phyloP scores from a whole-genome alignment of 2,113 vertebrate genomes.

The Smithornis capensis region DNA sequence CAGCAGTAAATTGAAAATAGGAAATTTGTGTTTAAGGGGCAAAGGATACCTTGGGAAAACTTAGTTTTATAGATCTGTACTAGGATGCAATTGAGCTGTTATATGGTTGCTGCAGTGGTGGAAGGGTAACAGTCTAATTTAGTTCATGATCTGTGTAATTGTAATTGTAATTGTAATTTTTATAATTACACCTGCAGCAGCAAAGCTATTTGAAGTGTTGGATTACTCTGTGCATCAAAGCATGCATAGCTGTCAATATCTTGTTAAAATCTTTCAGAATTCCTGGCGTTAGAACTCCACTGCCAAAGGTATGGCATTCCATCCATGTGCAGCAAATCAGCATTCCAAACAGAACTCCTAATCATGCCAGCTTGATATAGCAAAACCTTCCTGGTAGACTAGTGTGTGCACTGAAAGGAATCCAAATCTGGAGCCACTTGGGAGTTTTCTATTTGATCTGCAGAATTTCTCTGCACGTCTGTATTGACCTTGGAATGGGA shows the following conservation, averaged over 20 bases:
- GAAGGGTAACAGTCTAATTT: not conserved
- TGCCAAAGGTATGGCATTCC: not conserved
- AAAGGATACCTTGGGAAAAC: not conserved
- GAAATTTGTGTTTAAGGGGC: not conserved
- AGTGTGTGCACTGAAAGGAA: not conserved
- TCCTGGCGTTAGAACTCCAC: not conserved
- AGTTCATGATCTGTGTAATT: not conserved
- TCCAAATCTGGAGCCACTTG: not conserved
- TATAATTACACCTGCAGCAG: not conserved
- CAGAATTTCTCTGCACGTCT: not conserved
- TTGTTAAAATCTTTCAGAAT: not conserved
- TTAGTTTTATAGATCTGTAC: not conserved
- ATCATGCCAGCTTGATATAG: rapidly evolving
- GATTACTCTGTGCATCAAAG: not conserved
- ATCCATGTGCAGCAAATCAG: not conserved
- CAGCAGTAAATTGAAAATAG: not conserved
- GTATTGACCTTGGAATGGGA: rapidly evolving
- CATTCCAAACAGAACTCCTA: not conserved
- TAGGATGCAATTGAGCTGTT: not conserved
- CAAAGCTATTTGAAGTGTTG: not conserved
- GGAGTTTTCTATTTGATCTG: not conserved
- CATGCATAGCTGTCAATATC: not conserved
- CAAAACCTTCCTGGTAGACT: not conserved
- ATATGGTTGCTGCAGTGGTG: not conserved
- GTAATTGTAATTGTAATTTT: not conserved